Conservation (phyloP, 2,888 invertebrate species). For the Diaperis boleti region DNA sequence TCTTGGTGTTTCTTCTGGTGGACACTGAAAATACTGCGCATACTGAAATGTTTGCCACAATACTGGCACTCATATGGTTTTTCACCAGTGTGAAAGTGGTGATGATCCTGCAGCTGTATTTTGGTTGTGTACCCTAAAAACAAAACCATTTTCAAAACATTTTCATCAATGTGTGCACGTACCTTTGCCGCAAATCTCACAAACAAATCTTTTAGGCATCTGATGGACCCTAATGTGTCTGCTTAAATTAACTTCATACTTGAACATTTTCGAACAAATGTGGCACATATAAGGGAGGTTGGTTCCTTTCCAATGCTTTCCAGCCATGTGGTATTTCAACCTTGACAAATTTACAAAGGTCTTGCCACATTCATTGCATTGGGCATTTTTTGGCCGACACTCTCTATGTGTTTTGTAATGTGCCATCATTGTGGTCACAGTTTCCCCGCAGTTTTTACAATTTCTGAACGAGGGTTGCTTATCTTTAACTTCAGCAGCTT, state of each 20-base stretch:
- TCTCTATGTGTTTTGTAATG: not conserved
- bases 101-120: slow-evolving; percentile 48
- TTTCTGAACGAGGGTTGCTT: not conserved
- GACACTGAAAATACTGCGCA: no score
- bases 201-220: not conserved
- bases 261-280: slow-evolving; percentile 5
- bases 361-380: not conserved
- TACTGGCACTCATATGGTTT: slow-evolving; percentile 45
- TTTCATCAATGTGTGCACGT: no score
- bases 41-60: slow-evolving; percentile 47
- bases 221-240: not conserved
- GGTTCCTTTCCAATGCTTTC: no score
- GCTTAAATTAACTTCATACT: not conserved
- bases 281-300: not conserved
- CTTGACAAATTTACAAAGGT: no score
- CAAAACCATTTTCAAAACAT: no score
- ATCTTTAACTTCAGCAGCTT: not conserved
- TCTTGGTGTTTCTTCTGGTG: no score
- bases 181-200: not conserved
- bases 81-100: slow-evolving; percentile 56
- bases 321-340: no score
- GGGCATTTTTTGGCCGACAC: not conserved
- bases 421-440: not conserved
- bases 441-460: not conserved
- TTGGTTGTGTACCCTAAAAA: not conserved